Percentiles rank a stretch among this genome's conserved stretches.
Conservation (phyloP, 2,888 invertebrate species). For the Drepanosiphum platanoidis region DNA sequence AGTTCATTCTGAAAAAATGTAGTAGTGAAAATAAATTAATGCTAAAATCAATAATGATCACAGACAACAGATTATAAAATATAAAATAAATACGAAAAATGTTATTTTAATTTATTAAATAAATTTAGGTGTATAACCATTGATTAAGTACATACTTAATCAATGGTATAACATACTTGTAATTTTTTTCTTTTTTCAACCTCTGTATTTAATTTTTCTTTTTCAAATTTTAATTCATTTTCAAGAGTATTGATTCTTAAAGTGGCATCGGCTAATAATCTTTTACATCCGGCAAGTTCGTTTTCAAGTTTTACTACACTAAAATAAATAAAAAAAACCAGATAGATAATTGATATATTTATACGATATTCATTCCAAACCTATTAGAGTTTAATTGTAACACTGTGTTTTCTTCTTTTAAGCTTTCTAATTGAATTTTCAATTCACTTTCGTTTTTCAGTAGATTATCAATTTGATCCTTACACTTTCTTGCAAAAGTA, state of each 20-base stretch:
- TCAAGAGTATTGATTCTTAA: conserved; percentile 50
- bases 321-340: conserved; percentile 6
- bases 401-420: conserved; percentile 41
- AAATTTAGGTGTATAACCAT: too few species aligned
- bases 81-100: not conserved
- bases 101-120: not conserved
- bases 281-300: conserved; percentile 39
- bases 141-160: too few species aligned
- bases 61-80: not conserved
- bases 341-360: not conserved
- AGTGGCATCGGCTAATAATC: conserved; percentile 47
- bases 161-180: conserved; percentile 21
- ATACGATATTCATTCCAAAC: conserved; percentile 12
- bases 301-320: conserved; percentile 52
- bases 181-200: conserved; percentile 54
- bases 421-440: conserved; percentile 16
- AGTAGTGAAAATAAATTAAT: not conserved
- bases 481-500: conserved; percentile 35
- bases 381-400: conserved; percentile 47
- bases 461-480: conserved; percentile 38
- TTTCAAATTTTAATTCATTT: conserved; percentile 56
- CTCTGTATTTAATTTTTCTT: conserved; percentile 48
- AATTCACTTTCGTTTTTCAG: conserved; percentile 34
- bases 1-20: conserved; percentile 23
- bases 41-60: not conserved